Conservation (phyloP, 2,888 invertebrate genomes). For the Stenichneumon culpator region DNA sequence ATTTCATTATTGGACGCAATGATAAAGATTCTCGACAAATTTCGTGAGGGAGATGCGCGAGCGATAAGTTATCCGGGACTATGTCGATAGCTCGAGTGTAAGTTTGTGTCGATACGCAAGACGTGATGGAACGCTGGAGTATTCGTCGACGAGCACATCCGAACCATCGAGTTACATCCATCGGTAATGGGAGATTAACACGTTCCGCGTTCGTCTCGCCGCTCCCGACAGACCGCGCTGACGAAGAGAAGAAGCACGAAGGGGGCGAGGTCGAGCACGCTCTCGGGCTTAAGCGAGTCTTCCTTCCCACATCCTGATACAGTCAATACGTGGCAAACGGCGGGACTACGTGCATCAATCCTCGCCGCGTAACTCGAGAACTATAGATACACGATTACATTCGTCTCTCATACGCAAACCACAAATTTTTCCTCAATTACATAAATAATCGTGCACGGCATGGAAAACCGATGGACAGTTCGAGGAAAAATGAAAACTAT, state of each 20-base stretch:
- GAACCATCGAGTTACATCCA: conserved; percentile 39
- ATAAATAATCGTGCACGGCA: neutral
- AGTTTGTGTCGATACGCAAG: conserved; percentile 12
- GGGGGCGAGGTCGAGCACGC: conserved; percentile 49
- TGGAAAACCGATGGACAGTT: neutral
- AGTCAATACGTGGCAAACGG: conserved; percentile 36
- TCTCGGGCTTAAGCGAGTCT: conserved; percentile 32
- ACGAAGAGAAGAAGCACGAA: neutral
- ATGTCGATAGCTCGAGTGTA: neutral
- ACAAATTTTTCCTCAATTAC: conserved; percentile 12
- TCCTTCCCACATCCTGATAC: conserved; percentile 23
- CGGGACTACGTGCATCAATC: conserved; percentile 26
- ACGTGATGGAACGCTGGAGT: conserved; percentile 35
- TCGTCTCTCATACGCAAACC: conserved; percentile 13
- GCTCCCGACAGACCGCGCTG: conserved; percentile 21
- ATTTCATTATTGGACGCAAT: neutral
- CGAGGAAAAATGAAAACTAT: conserved; percentile 1
- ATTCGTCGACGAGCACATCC: neutral
- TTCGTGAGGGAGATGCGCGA: neutral
- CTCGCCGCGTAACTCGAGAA: neutral
- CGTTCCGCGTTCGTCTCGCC: conserved; percentile 8
- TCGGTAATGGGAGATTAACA: conserved; percentile 39
- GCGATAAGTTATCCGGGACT: neutral
- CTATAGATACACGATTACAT: neutral
- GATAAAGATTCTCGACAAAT: neutral